phyloP scores from a whole-genome alignment of 2,797 vertebrate genomes.

The Gymnothorax javanicus region DNA sequence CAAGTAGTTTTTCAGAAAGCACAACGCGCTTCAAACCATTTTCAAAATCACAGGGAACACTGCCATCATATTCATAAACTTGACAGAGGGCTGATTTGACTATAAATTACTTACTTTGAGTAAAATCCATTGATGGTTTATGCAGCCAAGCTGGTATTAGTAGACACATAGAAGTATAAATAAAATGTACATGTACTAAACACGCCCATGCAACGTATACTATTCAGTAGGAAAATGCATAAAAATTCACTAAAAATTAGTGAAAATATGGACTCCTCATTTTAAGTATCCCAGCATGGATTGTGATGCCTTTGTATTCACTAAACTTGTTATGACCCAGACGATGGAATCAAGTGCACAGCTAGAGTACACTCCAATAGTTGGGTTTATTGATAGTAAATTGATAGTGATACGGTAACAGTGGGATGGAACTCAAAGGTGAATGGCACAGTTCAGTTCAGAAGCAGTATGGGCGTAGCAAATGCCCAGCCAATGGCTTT shows the following conservation, averaged over 20 bases:
- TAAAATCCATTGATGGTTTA: not conserved
- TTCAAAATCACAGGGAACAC: not conserved
- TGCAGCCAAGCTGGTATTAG: not conserved
- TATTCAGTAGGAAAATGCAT: not conserved
- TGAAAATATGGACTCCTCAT: not conserved
- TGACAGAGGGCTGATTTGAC: not conserved
- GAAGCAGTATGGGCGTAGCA: no score
- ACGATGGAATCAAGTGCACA: no score
- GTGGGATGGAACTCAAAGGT: no score
- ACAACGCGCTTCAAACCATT: not conserved
- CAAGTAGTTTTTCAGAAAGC: not conserved
- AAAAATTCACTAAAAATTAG: not conserved
- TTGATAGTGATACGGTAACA: no score
- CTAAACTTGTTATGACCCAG: not conserved
- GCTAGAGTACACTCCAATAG: no score
- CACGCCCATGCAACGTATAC: not conserved
- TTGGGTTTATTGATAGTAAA: no score
- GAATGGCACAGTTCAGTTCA: no score
- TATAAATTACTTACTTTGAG: not conserved
- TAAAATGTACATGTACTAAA: not conserved
- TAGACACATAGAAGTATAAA: not conserved
- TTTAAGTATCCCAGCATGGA: not conserved
- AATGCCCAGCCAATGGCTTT: no score
- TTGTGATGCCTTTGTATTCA: not conserved
- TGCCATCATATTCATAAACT: no score